A percentile compares a stretch with the other conserved stretches of the same genome.
These are phyloP conservation scores for Balearica regulorum DNA, from an alignment of 2,797 vertebrate genomes.

Conservation along the genomic window DNA sequence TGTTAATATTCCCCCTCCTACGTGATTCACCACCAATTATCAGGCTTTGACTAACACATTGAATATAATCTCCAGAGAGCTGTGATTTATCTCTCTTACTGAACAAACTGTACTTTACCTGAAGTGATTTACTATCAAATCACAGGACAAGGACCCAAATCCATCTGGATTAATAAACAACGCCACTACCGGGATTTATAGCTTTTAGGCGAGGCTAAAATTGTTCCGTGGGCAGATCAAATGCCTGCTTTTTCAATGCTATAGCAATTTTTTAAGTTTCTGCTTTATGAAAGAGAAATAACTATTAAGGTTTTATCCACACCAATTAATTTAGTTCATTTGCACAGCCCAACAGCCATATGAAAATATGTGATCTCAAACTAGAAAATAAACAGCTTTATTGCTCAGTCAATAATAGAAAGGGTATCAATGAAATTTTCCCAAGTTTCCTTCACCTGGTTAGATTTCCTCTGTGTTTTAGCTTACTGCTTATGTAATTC, in stretches of 20 bases:
- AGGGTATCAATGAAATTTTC: background rate
- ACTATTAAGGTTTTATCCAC: background rate
- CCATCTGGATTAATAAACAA: background rate
- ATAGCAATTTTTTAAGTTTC: background rate
- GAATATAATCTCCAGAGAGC: background rate
- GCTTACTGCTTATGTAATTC: background rate
- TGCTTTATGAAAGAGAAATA: background rate
- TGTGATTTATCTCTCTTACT: constrained; percentile 25
- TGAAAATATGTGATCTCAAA: background rate
- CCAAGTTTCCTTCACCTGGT: background rate
- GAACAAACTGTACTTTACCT: background rate
- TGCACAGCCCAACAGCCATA: background rate
- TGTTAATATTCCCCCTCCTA: background rate
- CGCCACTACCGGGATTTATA: background rate
- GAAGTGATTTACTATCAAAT: constrained; percentile 1
- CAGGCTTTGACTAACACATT: background rate
- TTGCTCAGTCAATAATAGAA: background rate
- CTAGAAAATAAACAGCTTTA: background rate
- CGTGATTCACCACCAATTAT: background rate
- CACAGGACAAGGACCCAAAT: background rate
- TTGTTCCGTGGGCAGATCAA: background rate
- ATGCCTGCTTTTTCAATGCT: background rate
- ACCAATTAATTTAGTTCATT: background rate
- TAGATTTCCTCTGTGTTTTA: background rate
- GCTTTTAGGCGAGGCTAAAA: background rate